phyloP scores from a whole-genome alignment of 2,113 vertebrate genomes.

The Prunella himalayana region DNA sequence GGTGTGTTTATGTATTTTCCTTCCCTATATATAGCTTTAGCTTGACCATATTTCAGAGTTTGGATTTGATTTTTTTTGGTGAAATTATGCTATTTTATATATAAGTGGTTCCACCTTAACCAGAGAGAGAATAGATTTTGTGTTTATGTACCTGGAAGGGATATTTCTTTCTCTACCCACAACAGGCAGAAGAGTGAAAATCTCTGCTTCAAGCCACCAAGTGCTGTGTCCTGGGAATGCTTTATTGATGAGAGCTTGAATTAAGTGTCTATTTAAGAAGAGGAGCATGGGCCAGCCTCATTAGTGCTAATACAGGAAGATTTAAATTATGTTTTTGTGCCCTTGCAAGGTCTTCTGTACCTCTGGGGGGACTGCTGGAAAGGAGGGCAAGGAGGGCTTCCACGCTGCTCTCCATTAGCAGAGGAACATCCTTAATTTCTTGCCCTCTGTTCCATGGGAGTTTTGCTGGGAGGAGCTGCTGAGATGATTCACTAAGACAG shows the following conservation, averaged over 20 bases:
- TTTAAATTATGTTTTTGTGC: constrained; percentile 32
- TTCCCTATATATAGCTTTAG: rapidly evolving
- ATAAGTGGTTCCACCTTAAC: background rate
- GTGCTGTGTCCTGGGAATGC: background rate
- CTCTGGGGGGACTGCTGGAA: constrained; percentile 19
- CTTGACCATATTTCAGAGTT: background rate
- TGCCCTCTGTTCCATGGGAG: background rate
- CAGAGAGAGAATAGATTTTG: background rate
- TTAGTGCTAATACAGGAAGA: constrained; percentile 31
- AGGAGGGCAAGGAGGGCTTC: background rate
- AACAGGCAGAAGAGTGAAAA: background rate
- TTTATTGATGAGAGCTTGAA: constrained; percentile 30
- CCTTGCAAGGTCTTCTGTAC: constrained; percentile 2
- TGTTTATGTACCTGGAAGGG: background rate
- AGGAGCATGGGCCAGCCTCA: constrained; percentile 14
- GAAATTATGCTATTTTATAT: background rate
- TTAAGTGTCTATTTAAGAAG: constrained; percentile 13
- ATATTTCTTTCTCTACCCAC: background rate
- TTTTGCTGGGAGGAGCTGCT: background rate
- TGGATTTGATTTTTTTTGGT: background rate
- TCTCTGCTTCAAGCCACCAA: background rate
- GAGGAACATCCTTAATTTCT: constrained; percentile 11
- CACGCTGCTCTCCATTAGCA: background rate
- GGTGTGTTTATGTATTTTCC: background rate
- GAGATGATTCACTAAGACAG: background rate